Conservation (phyloP, 2,888 invertebrate genomes). For the Melinaea menophilus region DNA sequence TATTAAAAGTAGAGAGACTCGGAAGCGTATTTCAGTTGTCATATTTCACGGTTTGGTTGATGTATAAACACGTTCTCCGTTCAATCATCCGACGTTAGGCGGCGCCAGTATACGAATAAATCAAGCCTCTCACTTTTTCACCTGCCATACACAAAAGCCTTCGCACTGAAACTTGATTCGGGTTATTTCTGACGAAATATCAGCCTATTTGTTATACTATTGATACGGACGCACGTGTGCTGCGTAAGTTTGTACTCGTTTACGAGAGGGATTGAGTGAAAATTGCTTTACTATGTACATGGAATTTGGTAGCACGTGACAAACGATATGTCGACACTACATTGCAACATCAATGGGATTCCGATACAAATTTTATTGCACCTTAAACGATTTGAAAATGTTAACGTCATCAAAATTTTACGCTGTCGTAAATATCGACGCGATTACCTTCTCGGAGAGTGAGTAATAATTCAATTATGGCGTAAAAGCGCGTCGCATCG, state of each 20-base stretch:
- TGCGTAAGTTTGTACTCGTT: slow-evolving; percentile 75
- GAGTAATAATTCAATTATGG: slow-evolving; percentile 69
- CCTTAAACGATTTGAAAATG: slow-evolving; percentile 13
- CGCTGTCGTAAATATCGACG: slow-evolving; percentile 49
- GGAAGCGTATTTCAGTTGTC: slow-evolving; percentile 61
- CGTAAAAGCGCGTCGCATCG: slow-evolving; percentile 60
- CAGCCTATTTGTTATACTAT: slow-evolving; percentile 78
- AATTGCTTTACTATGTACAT: slow-evolving; percentile 74
- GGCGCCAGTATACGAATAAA: slow-evolving; percentile 73
- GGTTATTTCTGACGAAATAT: slow-evolving; percentile 78
- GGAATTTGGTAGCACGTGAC: slow-evolving; percentile 58
- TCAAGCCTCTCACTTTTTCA: slow-evolving; percentile 77
- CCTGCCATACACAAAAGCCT: slow-evolving; percentile 78
- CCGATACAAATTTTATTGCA: slow-evolving; percentile 2
- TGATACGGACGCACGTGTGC: slow-evolving; percentile 74
- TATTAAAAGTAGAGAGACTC: slow-evolving; percentile 47
- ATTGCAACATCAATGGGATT: background rate
- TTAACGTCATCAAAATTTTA: slow-evolving; percentile 31
- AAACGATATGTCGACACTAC: slow-evolving; percentile 9
- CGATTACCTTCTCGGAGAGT: slow-evolving; percentile 45
- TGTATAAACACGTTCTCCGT: slow-evolving; percentile 75
- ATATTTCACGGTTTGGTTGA: slow-evolving; percentile 69
- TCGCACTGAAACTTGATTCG: slow-evolving; percentile 76
- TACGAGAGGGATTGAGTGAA: slow-evolving; percentile 73
- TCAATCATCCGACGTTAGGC: slow-evolving; percentile 75